Conservation (phyloP, 1,140 invertebrate genomes). For the Calosoma granatense region DNA sequence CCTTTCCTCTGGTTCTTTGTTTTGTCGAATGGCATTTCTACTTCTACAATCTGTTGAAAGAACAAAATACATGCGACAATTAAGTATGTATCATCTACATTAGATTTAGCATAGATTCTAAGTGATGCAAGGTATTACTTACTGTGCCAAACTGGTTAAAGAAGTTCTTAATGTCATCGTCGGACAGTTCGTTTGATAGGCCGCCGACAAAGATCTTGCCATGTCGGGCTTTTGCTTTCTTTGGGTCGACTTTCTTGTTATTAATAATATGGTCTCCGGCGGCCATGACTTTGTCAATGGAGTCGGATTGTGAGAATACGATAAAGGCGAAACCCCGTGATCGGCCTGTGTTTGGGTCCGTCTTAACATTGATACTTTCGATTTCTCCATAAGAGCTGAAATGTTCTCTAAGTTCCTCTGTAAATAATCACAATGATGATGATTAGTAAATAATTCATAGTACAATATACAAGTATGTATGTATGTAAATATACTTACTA, state of each 20-base stretch:
- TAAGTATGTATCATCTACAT: constrained; percentile 8
- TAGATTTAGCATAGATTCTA: background rate
- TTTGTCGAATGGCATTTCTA: constrained; percentile 95
- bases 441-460: constrained; percentile 16
- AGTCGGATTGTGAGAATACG: constrained; percentile 79
- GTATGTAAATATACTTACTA: constrained; percentile 59
- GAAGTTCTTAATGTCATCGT: constrained; percentile 87
- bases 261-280: constrained; percentile 84
- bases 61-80: constrained; percentile 21
- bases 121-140: constrained; percentile 35
- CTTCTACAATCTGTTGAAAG: constrained; percentile 69
- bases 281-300: constrained; percentile 81
- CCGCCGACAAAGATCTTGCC: constrained; percentile 95
- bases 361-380: constrained; percentile 89
- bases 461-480: background rate
- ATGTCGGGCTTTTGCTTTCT: constrained; percentile 86
- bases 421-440: constrained; percentile 38
- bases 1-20: constrained; percentile 91
- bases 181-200: constrained; percentile 75
- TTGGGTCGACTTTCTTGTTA: constrained; percentile 89
- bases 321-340: constrained; percentile 92
- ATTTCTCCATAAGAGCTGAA: constrained; percentile 85
- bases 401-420: constrained; percentile 88
- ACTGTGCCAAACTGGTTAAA: constrained; percentile 85
- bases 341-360: constrained; percentile 79